These are phyloP conservation scores for Anser cygnoides DNA, from an alignment of 2,113 vertebrate genomes.

Conservation along the genomic window DNA sequence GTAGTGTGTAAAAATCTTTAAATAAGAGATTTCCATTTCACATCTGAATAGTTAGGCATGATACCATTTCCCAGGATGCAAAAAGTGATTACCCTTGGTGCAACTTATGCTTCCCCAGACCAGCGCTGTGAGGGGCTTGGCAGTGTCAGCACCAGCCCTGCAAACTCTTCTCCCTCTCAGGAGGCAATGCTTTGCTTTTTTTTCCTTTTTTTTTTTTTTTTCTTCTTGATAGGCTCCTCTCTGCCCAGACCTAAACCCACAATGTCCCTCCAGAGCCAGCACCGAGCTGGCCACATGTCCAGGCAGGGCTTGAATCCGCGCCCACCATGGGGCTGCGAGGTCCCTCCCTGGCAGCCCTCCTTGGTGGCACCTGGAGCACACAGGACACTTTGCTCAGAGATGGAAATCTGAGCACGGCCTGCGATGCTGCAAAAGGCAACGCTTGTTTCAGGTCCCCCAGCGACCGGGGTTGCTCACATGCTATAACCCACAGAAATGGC, in stretches of 20 bases:
- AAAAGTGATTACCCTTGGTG: not conserved
- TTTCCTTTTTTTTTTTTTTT: not conserved
- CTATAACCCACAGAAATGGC: not conserved
- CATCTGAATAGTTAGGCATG: not conserved
- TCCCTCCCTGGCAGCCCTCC: not conserved
- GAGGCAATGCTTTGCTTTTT: not conserved
- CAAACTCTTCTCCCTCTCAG: not conserved
- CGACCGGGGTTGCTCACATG: rapidly evolving
- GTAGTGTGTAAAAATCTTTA: not conserved
- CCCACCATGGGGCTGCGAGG: rapidly evolving
- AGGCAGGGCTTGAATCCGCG: not conserved
- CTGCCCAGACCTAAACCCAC: not conserved
- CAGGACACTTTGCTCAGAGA: not conserved
- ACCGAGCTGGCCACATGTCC: rapidly evolving
- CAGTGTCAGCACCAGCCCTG: rapidly evolving
- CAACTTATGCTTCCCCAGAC: not conserved
- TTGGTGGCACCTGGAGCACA: rapidly evolving
- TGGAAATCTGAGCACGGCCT: not conserved
- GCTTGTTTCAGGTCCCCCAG: not conserved
- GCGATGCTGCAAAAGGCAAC: not conserved
- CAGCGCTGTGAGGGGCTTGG: not conserved
- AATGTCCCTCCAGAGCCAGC: not conserved
- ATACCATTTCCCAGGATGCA: not conserved
- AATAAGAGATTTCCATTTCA: not conserved
- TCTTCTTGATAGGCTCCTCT: not conserved